Evolutionary conservation across 2,888 invertebrate genomes (phyloP), one percentile per base, ranked within the genome.

Genomic region (Drosophila paracracens): DNA sequence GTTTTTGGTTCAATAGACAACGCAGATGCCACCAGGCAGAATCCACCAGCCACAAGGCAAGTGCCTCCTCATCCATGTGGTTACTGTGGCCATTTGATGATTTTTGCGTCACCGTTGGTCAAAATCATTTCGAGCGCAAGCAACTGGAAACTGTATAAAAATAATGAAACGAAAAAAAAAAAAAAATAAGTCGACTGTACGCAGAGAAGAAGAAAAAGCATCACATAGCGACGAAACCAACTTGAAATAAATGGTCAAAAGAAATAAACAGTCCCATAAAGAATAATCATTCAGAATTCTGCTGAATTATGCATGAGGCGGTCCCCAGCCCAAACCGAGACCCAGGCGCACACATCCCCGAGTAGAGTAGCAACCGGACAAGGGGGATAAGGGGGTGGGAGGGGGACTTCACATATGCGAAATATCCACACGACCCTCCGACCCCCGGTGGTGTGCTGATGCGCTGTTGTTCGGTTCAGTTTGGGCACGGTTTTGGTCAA

Each of bases 211-310:
- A 66, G 46, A 59, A 58, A 65, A 51, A 67, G 63, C 61, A 64
- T 53, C 63, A 69, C 69, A 81, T 35, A 64, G 59, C 66, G 64
- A 88, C 80, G 82, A 66, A 74, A 74, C 76, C 89, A 91, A 90
- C 85, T 85, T 90, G 90, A 92, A 91, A 92, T 92, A 92, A 92
- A 91, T 92, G 92, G 91, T 92, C 92, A 91, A 92, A 92, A 92
- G 93, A 92, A 92, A 92, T 92, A 92, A 92, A 92, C 92, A 92
- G 92, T 92, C 92, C 91, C 92, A 92, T 92, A 92, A 92, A 92
- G 92, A 92, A 92, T 92, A 92, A 92, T 92, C 93, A 92, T 92
- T 92, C 92, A 89, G 92, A 92, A 92, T 91, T 92, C 93, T 92
- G 91, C 91, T 92, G 92, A 92, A 92, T 92, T 91, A 92, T 92